phyloP scores from a whole-genome alignment of 1,140 invertebrate species.

The Papilio polytes region DNA sequence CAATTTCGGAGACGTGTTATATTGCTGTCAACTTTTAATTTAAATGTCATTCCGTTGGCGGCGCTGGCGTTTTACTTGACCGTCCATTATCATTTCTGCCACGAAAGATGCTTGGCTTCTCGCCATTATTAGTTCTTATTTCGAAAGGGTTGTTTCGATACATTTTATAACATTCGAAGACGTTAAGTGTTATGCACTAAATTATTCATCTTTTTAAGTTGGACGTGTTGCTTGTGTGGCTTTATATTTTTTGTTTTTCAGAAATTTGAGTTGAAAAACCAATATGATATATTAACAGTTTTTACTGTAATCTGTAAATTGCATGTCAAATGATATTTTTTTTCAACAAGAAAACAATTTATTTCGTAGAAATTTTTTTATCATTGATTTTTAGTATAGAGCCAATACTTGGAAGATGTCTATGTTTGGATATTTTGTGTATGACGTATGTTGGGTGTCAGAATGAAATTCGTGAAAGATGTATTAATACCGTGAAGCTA shows the following conservation, averaged over 20 bases:
- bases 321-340: too few relatives aligned
- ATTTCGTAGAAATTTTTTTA: too few relatives aligned
- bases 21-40: constrained; percentile 26
- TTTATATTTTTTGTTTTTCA: too few relatives aligned
- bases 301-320: too few relatives aligned
- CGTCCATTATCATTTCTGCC: constrained; percentile 9
- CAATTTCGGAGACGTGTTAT: constrained; percentile 7
- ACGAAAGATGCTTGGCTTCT: not conserved
- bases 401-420: not conserved
- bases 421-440: not conserved
- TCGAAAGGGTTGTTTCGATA: not conserved
- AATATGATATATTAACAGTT: too few relatives aligned
- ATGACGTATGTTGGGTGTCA: not conserved
- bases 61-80: constrained; percentile 1
- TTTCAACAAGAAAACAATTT: too few relatives aligned
- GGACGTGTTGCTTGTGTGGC: too few relatives aligned
- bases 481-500: constrained; percentile 6
- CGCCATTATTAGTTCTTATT: not conserved
- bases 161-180: not conserved
- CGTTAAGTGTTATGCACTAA: too few relatives aligned
- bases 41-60: constrained; percentile 10
- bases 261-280: too few relatives aligned
- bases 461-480: not conserved
- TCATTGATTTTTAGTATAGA: too few relatives aligned
- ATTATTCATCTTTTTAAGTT: too few relatives aligned